phyloP scores from a whole-genome alignment of 2,888 invertebrate species.

The Cantharis rustica region DNA sequence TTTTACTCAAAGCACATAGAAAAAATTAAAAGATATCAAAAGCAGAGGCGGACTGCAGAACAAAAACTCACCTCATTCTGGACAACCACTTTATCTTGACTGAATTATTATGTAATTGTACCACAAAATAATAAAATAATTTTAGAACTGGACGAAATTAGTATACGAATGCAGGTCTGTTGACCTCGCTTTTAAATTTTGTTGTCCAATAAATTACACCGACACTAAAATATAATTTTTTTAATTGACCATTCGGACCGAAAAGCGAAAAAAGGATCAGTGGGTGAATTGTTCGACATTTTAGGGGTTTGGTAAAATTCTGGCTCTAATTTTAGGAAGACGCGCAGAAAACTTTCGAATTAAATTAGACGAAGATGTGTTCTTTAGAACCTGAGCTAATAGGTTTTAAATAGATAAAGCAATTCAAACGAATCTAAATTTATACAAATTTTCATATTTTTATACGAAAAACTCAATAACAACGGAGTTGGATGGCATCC shows the following conservation, averaged over 20 bases:
- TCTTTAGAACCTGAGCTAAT: neutral
- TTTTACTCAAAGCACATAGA: neutral
- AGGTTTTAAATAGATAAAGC: neutral
- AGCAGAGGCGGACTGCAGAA: neutral
- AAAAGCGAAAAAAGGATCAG: neutral
- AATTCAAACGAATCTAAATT: constrained; percentile 6
- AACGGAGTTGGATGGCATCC: constrained; percentile 4
- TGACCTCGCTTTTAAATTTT: constrained; percentile 6
- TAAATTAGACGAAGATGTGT: neutral
- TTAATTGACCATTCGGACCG: neutral
- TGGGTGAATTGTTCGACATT: neutral
- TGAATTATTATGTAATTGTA: neutral
- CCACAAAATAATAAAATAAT: constrained; percentile 5
- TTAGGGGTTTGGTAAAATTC: neutral
- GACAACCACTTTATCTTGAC: neutral
- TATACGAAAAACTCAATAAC: neutral
- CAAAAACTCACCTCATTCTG: neutral
- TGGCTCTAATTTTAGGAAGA: neutral
- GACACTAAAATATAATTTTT: neutral
- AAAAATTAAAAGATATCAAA: neutral
- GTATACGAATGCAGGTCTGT: constrained; percentile 12
- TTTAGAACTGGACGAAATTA: constrained; percentile 12
- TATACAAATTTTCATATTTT: neutral
- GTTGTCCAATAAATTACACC: neutral
- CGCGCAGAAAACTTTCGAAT: neutral